A percentile compares a stretch with the other conserved stretches of the same genome.
Evolutionary conservation across 2,113 vertebrate species (phyloP).

Genomic region (Bolborhynchus lineola): DNA sequence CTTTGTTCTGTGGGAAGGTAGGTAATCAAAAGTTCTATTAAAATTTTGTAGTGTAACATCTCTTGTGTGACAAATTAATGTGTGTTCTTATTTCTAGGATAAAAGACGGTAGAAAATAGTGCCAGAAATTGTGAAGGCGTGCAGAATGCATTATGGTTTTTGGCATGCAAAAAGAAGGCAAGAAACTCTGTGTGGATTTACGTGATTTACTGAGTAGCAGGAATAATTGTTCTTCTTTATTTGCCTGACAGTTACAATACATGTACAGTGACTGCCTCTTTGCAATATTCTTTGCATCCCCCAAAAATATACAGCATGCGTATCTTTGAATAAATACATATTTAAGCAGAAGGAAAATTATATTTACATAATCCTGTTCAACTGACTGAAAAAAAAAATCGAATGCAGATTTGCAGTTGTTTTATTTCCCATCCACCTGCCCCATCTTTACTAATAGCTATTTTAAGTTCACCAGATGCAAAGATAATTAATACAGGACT

Average conservation of each 20-base stretch:
- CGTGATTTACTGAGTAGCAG: not conserved
- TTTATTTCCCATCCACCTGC: not conserved
- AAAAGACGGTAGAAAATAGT: not conserved
- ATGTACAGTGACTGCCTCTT: not conserved
- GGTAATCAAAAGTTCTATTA: not conserved
- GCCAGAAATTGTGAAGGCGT: not conserved
- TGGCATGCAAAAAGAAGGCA: not conserved
- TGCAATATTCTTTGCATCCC: not conserved
- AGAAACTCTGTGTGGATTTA: not conserved
- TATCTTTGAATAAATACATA: not conserved
- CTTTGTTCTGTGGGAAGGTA: constrained; percentile 90
- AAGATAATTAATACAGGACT: not conserved
- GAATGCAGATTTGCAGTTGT: not conserved
- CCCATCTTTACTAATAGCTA: not conserved
- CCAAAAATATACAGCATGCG: not conserved
- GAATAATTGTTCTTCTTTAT: not conserved
- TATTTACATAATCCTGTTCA: not conserved
- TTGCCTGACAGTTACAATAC: not conserved
- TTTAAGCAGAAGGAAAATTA: not conserved
- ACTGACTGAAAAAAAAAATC: not conserved
- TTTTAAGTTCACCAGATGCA: not conserved
- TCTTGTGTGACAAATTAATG: not conserved
- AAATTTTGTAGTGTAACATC: not conserved
- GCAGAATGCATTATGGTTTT: not conserved
- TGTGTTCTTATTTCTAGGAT: not conserved